These are phyloP conservation scores for Ennomos erosarius DNA, from an alignment of 2,888 invertebrate genomes.

Conservation along the genomic window DNA sequence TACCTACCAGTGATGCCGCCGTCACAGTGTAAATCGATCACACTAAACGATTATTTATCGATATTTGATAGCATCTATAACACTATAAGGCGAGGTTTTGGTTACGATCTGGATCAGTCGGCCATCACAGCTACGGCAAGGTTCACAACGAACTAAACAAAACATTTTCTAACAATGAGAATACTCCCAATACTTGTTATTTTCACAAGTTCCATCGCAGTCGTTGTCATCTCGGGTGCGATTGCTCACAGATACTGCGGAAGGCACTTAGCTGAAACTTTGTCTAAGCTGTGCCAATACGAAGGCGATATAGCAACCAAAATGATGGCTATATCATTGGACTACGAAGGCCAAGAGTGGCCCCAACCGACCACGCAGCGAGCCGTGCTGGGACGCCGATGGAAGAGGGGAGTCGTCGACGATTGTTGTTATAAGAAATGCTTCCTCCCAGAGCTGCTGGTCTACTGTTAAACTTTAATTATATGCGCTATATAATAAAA, in stretches of 20 bases:
- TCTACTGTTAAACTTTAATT: constrained; percentile 3
- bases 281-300: constrained; percentile 1
- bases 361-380: not conserved
- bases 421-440: constrained; percentile 7
- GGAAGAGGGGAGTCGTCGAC: constrained; percentile 11
- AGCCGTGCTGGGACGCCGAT: not conserved
- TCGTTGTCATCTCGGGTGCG: not conserved
- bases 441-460: not conserved
- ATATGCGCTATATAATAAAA: too few relatives aligned
- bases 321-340: constrained; percentile 2
- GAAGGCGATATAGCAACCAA: not conserved
- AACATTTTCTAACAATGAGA: constrained; percentile 2
- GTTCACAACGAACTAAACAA: not conserved
- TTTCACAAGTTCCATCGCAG: not conserved
- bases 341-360: constrained; percentile 4
- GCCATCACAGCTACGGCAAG: too few relatives aligned
- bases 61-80: too few relatives aligned
- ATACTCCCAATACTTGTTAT: not conserved
- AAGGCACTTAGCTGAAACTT: constrained; percentile 3
- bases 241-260: not conserved
- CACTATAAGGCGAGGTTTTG: too few relatives aligned
- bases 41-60: too few relatives aligned
- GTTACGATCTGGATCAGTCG: too few relatives aligned
- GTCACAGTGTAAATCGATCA: too few relatives aligned
- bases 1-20: too few relatives aligned